These are phyloP conservation scores for Amiota mariae DNA, from an alignment of 2,888 invertebrate species.

Conservation along the genomic window DNA sequence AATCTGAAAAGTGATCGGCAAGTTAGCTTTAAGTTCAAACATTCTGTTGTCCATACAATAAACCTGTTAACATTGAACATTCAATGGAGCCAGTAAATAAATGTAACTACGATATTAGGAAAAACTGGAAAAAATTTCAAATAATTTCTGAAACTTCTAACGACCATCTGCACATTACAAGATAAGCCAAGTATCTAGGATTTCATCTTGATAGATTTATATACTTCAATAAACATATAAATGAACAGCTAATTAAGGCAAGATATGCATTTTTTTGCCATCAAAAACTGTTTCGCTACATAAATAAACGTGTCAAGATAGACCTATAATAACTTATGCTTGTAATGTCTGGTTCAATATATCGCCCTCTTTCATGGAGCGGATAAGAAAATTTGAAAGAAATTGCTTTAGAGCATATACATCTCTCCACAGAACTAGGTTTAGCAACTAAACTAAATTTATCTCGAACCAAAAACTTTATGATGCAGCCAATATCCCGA, in stretches of 20 bases:
- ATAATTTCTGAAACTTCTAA: conserved; percentile 13
- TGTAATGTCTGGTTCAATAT: too few species aligned
- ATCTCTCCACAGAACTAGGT: neutral
- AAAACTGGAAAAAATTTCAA: conserved; percentile 32
- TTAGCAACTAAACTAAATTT: conserved; percentile 3
- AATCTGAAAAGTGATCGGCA: too few species aligned
- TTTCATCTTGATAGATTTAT: conserved; percentile 29
- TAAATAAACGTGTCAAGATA: neutral
- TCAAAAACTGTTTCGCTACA: conserved; percentile 13
- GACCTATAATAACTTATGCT: conserved; percentile 24
- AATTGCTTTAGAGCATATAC: neutral
- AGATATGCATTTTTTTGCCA: too few species aligned
- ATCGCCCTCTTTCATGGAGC: too few species aligned
- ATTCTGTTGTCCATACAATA: too few species aligned
- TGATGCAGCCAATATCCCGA: conserved; percentile 10
- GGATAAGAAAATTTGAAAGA: too few species aligned
- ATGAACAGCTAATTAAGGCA: conserved; percentile 4
- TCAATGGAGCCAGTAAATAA: conserved; percentile 34
- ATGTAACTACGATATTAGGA: conserved; percentile 28
- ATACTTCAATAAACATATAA: too few species aligned
- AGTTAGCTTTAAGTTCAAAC: too few species aligned
- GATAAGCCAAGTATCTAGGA: conserved; percentile 20
- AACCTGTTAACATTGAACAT: too few species aligned
- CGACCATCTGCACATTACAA: neutral
- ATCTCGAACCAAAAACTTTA: neutral